These are phyloP conservation scores for Fratercula arctica DNA, from an alignment of 2,797 vertebrate genomes.

Conservation along the genomic window DNA sequence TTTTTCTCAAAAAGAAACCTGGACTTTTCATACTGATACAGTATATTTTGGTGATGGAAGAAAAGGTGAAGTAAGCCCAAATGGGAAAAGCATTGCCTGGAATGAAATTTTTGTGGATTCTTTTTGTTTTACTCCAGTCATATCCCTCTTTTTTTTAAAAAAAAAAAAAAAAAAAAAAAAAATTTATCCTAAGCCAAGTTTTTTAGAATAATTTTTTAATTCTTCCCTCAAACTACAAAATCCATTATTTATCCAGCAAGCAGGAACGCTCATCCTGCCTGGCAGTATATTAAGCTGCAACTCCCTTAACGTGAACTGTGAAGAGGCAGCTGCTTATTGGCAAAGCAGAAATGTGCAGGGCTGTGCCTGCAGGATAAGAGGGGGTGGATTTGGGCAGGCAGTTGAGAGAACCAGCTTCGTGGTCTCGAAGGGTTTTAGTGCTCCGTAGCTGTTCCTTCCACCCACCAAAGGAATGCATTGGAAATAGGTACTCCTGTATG, in stretches of 20 bases:
- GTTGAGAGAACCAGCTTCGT: not conserved
- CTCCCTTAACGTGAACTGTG: not conserved
- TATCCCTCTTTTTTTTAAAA: fast-evolving
- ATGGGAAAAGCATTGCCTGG: not conserved
- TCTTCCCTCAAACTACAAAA: not conserved
- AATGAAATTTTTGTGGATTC: not conserved
- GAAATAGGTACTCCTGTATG: not conserved
- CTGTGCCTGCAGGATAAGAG: not conserved
- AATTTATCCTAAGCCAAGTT: not conserved
- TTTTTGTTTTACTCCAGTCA: not conserved
- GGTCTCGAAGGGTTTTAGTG: not conserved
- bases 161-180: no score
- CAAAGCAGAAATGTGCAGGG: not conserved
- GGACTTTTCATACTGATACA: not conserved
- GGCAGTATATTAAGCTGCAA: not conserved
- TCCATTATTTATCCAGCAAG: not conserved
- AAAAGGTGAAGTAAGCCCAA: not conserved
- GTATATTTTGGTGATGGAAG: not conserved
- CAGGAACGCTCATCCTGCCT: not conserved
- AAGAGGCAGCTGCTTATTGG: not conserved
- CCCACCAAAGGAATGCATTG: not conserved
- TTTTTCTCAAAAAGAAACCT: not conserved
- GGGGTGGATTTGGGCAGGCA: not conserved
- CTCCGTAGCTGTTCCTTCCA: not conserved
- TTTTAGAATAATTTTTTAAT: not conserved